Percentiles rank a stretch among this genome's conserved stretches.
Evolutionary conservation across 2,888 invertebrate genomes (phyloP).

Genomic region (Steinernema hermaphroditum): DNA sequence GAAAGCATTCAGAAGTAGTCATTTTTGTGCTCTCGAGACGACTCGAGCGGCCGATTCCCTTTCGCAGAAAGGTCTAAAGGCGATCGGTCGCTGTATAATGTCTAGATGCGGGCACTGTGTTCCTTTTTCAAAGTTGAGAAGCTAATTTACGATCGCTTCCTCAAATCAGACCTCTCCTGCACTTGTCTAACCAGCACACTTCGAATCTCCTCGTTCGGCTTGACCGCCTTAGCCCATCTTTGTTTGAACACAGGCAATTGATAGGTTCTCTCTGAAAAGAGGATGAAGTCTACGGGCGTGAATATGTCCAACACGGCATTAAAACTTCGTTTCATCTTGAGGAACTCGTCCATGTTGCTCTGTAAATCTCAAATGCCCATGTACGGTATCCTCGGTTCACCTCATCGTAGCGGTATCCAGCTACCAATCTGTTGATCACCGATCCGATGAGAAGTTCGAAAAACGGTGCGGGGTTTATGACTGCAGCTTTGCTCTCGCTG

Average conservation of each 20-base stretch:
- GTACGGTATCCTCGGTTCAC: constrained; percentile 32
- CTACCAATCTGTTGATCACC: constrained; percentile 44
- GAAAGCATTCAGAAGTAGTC: background rate
- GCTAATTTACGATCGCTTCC: background rate
- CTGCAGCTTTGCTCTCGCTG: background rate
- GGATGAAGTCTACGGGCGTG: background rate
- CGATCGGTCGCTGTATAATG: background rate
- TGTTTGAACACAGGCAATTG: background rate
- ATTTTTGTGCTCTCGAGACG: background rate
- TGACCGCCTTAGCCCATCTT: background rate
- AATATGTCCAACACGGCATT: background rate
- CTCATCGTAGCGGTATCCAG: constrained; percentile 41
- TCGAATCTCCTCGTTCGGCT: constrained; percentile 14
- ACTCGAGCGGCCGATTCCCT: background rate
- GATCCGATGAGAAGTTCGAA: constrained; percentile 44
- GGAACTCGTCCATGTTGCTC: constrained; percentile 18
- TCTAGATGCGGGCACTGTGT: background rate
- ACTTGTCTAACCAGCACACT: constrained; percentile 34
- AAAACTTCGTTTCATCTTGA: background rate
- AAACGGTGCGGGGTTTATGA: constrained; percentile 25
- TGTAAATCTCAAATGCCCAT: background rate
- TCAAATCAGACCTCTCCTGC: constrained; percentile 34
- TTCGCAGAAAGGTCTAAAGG: background rate
- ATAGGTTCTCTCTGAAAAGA: background rate
- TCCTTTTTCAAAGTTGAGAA: background rate